A percentile compares a stretch with the other conserved stretches of the same genome.
phyloP scores from a whole-genome alignment of 35 echinoderm and acorn worm genomes.

The Apostichopus japonicus region DNA sequence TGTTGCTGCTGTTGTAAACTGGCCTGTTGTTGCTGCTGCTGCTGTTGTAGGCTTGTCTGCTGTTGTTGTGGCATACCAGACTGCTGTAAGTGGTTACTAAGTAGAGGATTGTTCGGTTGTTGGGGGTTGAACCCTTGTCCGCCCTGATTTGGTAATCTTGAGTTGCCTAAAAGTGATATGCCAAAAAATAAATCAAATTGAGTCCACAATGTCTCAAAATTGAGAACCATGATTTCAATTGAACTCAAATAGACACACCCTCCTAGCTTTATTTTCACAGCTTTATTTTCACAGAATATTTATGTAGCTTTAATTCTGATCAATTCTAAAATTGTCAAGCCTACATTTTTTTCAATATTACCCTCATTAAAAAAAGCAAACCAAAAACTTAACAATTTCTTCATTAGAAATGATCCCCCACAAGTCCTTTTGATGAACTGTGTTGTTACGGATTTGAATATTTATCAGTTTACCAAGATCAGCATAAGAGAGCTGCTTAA shows the following conservation, averaged over 20 bases:
- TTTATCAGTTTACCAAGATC: too few species aligned
- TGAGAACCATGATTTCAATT: not conserved
- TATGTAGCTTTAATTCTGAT: too few species aligned
- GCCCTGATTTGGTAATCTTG: not conserved
- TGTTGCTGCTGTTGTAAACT: constrained; percentile 34
- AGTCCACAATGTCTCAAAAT: not conserved
- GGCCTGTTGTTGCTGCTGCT: constrained; percentile 27
- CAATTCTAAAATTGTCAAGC: too few species aligned
- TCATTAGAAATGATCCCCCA: too few species aligned
- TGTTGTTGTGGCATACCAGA: constrained; percentile 21
- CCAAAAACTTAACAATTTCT: too few species aligned
- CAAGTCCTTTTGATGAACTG: too few species aligned
- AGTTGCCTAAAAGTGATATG: not conserved
- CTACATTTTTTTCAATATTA: too few species aligned
- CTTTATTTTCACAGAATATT: too few species aligned
- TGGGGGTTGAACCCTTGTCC: constrained; percentile 13
- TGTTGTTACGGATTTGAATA: too few species aligned
- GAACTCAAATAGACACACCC: not conserved
- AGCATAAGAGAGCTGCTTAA: too few species aligned
- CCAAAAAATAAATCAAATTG: not conserved
- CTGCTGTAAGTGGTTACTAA: constrained; percentile 27
- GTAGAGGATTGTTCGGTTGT: not conserved
- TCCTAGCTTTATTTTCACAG: too few species aligned
- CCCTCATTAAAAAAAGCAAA: too few species aligned
- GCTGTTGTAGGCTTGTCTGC: not conserved